Percentiles rank a stretch among this genome's conserved stretches.
phyloP scores from a whole-genome alignment of 2,888 invertebrate species.

The Linhomoeus sp. region DNA sequence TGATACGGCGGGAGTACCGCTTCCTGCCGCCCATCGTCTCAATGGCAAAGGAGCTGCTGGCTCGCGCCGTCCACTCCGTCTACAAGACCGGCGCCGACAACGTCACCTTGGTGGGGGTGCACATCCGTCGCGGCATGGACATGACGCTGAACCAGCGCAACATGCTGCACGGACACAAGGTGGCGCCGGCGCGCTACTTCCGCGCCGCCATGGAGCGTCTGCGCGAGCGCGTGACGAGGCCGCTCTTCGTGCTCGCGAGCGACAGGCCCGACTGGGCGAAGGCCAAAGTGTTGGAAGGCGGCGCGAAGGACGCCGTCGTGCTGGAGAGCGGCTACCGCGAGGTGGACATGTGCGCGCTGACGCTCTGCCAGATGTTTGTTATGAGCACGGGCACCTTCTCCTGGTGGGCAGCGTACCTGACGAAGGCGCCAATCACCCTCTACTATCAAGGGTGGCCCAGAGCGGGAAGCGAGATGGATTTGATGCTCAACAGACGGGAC shows the following conservation, averaged over 20 bases:
- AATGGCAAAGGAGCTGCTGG: not conserved
- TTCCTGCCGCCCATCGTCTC: constrained; percentile 7
- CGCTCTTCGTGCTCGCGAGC: not conserved
- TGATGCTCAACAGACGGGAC: constrained; percentile 21
- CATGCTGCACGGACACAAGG: constrained; percentile 25
- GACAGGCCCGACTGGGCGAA: not conserved
- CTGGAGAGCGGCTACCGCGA: constrained; percentile 13
- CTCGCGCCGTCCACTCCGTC: too few relatives aligned
- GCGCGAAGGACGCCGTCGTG: too few relatives aligned
- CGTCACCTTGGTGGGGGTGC: constrained; percentile 11
- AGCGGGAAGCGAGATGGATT: constrained; percentile 22
- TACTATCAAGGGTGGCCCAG: constrained; percentile 29
- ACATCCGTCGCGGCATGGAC: constrained; percentile 30
- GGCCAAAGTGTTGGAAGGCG: too few relatives aligned
- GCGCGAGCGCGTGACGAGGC: not conserved
- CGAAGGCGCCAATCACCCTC: constrained; percentile 13
- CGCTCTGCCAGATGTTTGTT: constrained; percentile 15
- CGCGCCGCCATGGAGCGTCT: constrained; percentile 10
- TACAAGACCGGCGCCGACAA: too few relatives aligned
- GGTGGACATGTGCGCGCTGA: constrained; percentile 27
- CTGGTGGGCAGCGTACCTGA: constrained; percentile 32
- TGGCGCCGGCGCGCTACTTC: constrained; percentile 26
- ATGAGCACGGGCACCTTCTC: constrained; percentile 28
- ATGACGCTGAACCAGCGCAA: constrained; percentile 22
- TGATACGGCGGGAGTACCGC: constrained; percentile 6